phyloP scores from a whole-genome alignment of 2,797 vertebrate species.

The Botia kubotai region DNA sequence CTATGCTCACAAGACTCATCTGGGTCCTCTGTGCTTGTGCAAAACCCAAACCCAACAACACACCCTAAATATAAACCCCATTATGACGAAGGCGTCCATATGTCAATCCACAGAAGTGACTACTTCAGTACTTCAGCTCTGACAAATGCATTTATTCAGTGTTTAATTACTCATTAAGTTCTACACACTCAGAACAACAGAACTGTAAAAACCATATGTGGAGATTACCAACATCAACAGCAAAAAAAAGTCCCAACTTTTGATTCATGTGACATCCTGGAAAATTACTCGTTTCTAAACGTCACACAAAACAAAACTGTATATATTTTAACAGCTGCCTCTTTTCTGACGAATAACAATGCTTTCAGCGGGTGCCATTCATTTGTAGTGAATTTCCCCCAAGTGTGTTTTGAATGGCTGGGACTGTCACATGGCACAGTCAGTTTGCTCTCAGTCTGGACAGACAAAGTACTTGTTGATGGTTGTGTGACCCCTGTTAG shows the following conservation, averaged over 20 bases:
- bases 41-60: neutral
- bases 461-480: neutral
- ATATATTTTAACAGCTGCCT: neutral
- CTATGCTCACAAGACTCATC: neutral
- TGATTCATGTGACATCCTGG: neutral
- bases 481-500: neutral
- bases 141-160: neutral
- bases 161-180: neutral
- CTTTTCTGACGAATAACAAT: too few species aligned
- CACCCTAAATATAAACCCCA: conserved; percentile 11
- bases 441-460: neutral
- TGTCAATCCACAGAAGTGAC: conserved; percentile 2
- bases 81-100: neutral
- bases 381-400: neutral
- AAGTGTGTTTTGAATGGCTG: neutral
- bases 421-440: neutral
- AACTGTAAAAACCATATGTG: neutral
- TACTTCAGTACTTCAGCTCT: neutral
- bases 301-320: neutral
- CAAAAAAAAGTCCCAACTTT: neutral
- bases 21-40: neutral
- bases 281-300: neutral
- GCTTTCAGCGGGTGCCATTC: neutral
- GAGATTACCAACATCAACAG: neutral
- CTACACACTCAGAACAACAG: neutral